A percentile compares a stretch with the other conserved stretches of the same genome.
phyloP scores from a whole-genome alignment of 1,140 invertebrate species.

The Scaptomyza graminum region DNA sequence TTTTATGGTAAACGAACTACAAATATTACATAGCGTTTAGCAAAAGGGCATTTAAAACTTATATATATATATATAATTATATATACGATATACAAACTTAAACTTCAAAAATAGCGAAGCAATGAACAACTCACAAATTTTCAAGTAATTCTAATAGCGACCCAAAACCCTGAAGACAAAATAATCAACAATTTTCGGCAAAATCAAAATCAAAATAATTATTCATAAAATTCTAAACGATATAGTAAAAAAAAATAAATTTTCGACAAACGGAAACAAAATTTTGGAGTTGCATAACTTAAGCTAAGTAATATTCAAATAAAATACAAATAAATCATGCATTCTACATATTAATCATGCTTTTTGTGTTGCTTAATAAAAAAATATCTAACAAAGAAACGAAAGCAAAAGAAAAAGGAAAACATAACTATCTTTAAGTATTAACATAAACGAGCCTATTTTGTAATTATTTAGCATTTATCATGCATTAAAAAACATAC shows the following conservation, averaged over 20 bases:
- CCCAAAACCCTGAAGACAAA: slow-evolving; percentile 39
- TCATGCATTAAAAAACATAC: slow-evolving; percentile 56
- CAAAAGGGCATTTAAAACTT: slow-evolving; percentile 68
- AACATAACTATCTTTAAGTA: slow-evolving; percentile 29
- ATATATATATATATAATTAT: slow-evolving; percentile 53
- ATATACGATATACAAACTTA: slow-evolving; percentile 34
- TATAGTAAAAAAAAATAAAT: slow-evolving; percentile 27
- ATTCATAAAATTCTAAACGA: slow-evolving; percentile 40
- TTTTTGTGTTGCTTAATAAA: slow-evolving; percentile 70
- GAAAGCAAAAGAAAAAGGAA: slow-evolving; percentile 9
- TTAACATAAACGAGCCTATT: slow-evolving; percentile 37
- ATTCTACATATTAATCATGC: slow-evolving; percentile 61
- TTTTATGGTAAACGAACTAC: slow-evolving; percentile 76
- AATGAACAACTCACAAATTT: slow-evolving; percentile 65
- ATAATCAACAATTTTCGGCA: slow-evolving; percentile 61
- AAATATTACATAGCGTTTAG: slow-evolving; percentile 78
- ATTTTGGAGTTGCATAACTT: slow-evolving; percentile 36
- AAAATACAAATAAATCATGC: slow-evolving; percentile 32
- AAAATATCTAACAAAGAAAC: slow-evolving; percentile 4
- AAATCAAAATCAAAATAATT: slow-evolving; percentile 75
- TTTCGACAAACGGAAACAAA: slow-evolving; percentile 55
- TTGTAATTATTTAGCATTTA: slow-evolving; percentile 64
- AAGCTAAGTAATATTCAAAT: slow-evolving; percentile 52
- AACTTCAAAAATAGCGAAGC: slow-evolving; percentile 13
- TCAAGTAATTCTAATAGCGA: slow-evolving; percentile 73